phyloP scores from a whole-genome alignment of 2,888 invertebrate species.

The Machimus atricapillus region DNA sequence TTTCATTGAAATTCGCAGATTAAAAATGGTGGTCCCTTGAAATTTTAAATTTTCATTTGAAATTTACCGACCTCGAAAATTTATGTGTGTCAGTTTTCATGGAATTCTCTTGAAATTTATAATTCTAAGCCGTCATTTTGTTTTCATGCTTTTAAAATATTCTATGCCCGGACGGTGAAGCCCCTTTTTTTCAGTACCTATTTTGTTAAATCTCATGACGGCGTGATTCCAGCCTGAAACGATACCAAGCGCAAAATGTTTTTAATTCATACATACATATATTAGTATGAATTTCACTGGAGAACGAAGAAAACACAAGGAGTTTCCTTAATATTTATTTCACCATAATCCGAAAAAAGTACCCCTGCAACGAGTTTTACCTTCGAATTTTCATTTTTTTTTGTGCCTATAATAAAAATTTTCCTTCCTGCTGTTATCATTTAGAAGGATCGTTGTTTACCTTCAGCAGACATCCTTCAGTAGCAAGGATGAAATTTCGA shows the following conservation, averaged over 20 bases:
- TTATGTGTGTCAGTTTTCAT: background rate
- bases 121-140: too few relatives aligned
- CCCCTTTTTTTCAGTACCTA: too few relatives aligned
- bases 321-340: background rate
- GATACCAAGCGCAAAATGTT: background rate
- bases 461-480: background rate
- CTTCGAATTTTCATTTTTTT: background rate
- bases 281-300: background rate
- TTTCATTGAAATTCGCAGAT: too few relatives aligned
- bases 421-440: background rate
- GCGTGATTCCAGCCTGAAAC: background rate
- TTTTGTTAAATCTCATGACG: too few relatives aligned
- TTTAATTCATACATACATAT: background rate
- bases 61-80: background rate
- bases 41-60: too few relatives aligned
- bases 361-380: background rate
- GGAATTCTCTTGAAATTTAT: background rate
- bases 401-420: background rate
- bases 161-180: too few relatives aligned
- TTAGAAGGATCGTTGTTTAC: background rate
- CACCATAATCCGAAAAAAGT: background rate
- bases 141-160: too few relatives aligned
- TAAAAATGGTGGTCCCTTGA: too few relatives aligned
- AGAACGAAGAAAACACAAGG: background rate
- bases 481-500: background rate